These are phyloP conservation scores for Staurois parvus DNA, from an alignment of 2,797 vertebrate species.

Conservation along the genomic window DNA sequence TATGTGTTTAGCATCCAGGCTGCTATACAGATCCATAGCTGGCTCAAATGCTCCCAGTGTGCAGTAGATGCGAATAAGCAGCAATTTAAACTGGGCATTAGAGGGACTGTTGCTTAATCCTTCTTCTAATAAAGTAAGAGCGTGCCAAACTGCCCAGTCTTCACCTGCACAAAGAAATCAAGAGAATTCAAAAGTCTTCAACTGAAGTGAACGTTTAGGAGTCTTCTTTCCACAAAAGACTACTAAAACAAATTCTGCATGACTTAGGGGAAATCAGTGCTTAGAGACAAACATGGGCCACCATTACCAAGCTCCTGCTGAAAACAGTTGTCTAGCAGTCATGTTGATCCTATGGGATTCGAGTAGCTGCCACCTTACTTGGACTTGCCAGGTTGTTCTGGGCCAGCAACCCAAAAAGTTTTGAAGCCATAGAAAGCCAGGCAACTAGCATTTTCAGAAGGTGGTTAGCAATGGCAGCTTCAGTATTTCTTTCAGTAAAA, in stretches of 20 bases:
- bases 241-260: neutral
- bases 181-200: neutral
- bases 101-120: constrained; percentile 89
- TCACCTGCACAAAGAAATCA: constrained; percentile 79
- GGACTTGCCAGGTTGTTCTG: no score
- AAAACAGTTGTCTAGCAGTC: no score
- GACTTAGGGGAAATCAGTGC: no score
- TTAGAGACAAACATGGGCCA: no score
- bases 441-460: no score
- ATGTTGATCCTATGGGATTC: no score
- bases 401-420: no score
- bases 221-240: neutral
- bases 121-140: constrained; percentile 88
- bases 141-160: constrained; percentile 86
- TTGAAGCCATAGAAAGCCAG: no score
- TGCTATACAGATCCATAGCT: constrained; percentile 93
- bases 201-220: neutral
- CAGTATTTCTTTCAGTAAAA: no score
- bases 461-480: no score
- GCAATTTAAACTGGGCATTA: constrained; percentile 97
- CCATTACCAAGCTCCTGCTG: no score
- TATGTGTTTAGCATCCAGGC: constrained; percentile 96
- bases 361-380: no score
- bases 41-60: constrained; percentile 93
- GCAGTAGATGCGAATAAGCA: constrained; percentile 95